These are phyloP conservation scores for Rhabdomys pumilio DNA, from an alignment of 2,797 vertebrate species.

Conservation along the genomic window DNA sequence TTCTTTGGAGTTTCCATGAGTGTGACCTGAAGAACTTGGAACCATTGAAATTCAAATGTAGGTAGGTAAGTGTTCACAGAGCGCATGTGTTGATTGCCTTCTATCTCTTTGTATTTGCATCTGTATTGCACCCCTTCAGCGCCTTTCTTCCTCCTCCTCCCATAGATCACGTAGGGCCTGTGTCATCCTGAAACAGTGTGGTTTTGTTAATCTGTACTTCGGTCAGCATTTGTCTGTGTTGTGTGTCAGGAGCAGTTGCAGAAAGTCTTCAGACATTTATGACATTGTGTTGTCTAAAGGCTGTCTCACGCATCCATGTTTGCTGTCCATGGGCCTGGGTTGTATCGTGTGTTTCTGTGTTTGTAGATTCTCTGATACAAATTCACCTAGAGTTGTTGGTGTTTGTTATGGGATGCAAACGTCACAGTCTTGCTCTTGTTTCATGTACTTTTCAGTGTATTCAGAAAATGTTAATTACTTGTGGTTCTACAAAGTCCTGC, in stretches of 20 bases:
- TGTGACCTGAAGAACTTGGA: slow-evolving; percentile 90
- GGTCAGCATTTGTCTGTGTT: slow-evolving; percentile 77
- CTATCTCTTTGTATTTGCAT: slow-evolving; percentile 87
- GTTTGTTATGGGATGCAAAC: background rate
- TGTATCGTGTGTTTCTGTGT: slow-evolving; percentile 65
- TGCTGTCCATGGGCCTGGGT: slow-evolving; percentile 61
- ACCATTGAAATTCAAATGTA: slow-evolving; percentile 90
- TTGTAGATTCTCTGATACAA: slow-evolving; percentile 66
- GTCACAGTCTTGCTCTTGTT: slow-evolving; percentile 45
- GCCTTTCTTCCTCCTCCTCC: slow-evolving; percentile 81
- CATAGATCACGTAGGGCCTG: slow-evolving; percentile 78
- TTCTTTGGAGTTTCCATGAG: slow-evolving; percentile 90
- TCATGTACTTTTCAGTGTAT: slow-evolving; percentile 19
- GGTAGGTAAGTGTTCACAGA: slow-evolving; percentile 90
- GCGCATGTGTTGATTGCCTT: slow-evolving; percentile 91
- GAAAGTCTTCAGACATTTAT: slow-evolving; percentile 72
- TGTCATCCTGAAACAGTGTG: slow-evolving; percentile 72
- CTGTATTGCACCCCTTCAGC: slow-evolving; percentile 88
- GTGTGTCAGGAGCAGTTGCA: slow-evolving; percentile 74
- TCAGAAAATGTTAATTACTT: slow-evolving; percentile 65
- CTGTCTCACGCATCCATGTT: slow-evolving; percentile 75
- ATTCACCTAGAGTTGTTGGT: background rate
- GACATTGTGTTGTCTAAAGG: slow-evolving; percentile 79
- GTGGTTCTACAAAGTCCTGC: slow-evolving; percentile 67
- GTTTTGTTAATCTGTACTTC: slow-evolving; percentile 73